phyloP scores from a whole-genome alignment of 2,113 vertebrate genomes.

The Rhegmatorhina hoffmannsi region DNA sequence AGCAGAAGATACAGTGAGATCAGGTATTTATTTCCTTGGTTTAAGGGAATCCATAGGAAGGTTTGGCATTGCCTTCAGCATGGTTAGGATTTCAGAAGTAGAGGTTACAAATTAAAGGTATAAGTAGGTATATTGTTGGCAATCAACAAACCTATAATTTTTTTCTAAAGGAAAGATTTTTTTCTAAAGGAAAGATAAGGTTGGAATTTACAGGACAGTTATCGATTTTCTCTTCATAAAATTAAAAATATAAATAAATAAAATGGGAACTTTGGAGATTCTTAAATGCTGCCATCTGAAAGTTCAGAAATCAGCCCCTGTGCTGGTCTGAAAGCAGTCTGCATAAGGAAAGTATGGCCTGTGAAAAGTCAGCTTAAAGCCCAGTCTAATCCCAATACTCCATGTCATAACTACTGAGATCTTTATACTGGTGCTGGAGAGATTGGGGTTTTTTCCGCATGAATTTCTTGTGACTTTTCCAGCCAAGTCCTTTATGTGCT shows the following conservation, averaged over 20 bases:
- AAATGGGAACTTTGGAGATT: not conserved
- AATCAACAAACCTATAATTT: not conserved
- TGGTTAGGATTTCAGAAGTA: not conserved
- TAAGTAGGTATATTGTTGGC: not conserved
- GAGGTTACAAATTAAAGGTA: not conserved
- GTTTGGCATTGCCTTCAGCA: not conserved
- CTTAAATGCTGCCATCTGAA: not conserved
- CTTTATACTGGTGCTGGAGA: not conserved
- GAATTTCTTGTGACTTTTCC: not conserved
- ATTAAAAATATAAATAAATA: not conserved
- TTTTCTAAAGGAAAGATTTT: not conserved
- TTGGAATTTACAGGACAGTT: not conserved
- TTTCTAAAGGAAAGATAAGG: not conserved
- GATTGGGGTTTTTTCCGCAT: not conserved
- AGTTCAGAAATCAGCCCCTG: not conserved
- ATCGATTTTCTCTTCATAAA: not conserved
- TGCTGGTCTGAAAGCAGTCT: not conserved
- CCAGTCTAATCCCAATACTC: not conserved
- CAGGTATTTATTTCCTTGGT: not conserved
- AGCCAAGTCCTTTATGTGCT: not conserved
- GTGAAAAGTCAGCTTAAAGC: not conserved
- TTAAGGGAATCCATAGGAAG: not conserved
- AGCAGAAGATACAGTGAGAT: not conserved
- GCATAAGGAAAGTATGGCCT: not conserved
- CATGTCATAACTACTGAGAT: rapidly evolving